Conservation (phyloP, 2,797 vertebrate species). For the Tauraco hartlaubi region DNA sequence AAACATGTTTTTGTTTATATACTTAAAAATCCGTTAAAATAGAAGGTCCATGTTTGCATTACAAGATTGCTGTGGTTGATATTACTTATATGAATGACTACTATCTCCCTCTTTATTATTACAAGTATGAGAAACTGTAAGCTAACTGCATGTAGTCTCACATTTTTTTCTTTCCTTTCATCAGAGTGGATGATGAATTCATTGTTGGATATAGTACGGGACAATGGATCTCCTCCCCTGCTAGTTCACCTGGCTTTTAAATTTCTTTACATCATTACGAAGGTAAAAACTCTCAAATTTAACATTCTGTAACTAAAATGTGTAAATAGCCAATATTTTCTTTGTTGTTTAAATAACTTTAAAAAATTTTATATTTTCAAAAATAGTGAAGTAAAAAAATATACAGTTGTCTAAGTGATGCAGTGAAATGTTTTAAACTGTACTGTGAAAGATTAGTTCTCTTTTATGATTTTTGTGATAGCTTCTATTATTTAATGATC, state of each 20-base stretch:
- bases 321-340: not conserved
- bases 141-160: not conserved
- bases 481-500: not conserved
- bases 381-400: not conserved
- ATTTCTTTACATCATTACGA: conserved; percentile 94
- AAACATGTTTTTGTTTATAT: not conserved
- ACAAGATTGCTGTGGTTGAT: not conserved
- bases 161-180: not conserved
- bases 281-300: conserved; percentile 78
- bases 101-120: not conserved
- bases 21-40: not conserved
- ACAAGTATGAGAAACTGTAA: not conserved
- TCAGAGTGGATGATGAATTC: conserved; percentile 93
- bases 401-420: not conserved
- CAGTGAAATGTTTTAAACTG: not conserved
- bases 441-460: not conserved
- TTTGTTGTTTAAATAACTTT: not conserved
- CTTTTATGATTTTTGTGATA: not conserved
- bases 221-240: conserved; percentile 81
- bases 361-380: not conserved
- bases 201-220: conserved; percentile 84
- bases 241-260: conserved; percentile 91
- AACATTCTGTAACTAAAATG: not conserved
- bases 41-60: not conserved
- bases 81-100: not conserved